A percentile compares a stretch with the other conserved stretches of the same genome.
phyloP scores from a whole-genome alignment of 2,113 vertebrate species.

The Arizona elegans region DNA sequence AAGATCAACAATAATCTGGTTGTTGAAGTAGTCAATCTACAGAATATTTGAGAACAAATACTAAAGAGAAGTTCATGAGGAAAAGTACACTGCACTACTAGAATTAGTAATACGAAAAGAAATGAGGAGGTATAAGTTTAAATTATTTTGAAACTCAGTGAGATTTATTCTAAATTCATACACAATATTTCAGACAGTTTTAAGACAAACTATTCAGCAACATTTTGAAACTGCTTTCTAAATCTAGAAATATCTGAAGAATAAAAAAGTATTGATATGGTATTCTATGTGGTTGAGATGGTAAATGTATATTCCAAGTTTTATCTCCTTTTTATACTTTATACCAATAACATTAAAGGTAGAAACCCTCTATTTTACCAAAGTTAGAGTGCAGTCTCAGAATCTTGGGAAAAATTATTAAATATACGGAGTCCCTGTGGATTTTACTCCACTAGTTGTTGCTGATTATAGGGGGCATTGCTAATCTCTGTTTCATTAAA shows the following conservation, averaged over 20 bases:
- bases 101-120: neutral
- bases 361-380: neutral
- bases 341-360: neutral
- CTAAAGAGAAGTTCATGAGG: neutral
- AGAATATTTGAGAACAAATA: neutral
- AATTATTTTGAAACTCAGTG: neutral
- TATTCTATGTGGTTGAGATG: neutral
- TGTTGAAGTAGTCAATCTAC: conserved; percentile 98
- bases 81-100: neutral
- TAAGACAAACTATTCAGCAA: neutral
- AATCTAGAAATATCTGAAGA: neutral
- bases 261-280: neutral
- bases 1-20: conserved; percentile 95
- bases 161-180: neutral
- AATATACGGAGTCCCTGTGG: neutral
- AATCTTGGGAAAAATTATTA: neutral
- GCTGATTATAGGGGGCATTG: no score
- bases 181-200: neutral
- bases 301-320: neutral
- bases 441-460: no score
- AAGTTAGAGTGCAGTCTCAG: neutral
- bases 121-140: neutral
- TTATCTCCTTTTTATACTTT: neutral
- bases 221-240: neutral
- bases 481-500: no score